phyloP scores from a whole-genome alignment of 2,888 invertebrate genomes.

The Xylophagus ater region DNA sequence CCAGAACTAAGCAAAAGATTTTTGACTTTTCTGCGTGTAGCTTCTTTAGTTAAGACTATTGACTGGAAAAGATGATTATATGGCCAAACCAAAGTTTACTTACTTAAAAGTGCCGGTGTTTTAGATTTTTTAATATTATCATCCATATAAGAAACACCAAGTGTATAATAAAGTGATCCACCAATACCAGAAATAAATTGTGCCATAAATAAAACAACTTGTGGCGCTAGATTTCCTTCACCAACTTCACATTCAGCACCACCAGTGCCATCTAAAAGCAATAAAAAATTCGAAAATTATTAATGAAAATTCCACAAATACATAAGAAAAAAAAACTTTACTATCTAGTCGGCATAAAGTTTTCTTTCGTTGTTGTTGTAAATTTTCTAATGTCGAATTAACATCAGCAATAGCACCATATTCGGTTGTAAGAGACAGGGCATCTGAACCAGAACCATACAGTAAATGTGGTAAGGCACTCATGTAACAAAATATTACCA shows the following conservation, averaged over 20 bases:
- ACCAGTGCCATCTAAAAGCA: conserved; percentile 10
- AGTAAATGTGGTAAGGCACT: conserved; percentile 57
- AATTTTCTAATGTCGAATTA: conserved; percentile 38
- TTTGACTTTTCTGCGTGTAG: too few relatives aligned
- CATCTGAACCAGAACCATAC: conserved; percentile 57
- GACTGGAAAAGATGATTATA: too few relatives aligned
- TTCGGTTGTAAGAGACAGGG: conserved; percentile 49
- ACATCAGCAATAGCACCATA: conserved; percentile 41
- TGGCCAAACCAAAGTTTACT: too few relatives aligned
- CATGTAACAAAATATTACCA: conserved; percentile 53
- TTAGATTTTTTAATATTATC: conserved; percentile 64
- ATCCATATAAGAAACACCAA: conserved; percentile 64
- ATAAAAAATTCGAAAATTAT: not conserved
- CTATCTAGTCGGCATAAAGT: conserved; percentile 43
- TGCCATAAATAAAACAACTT: conserved; percentile 51
- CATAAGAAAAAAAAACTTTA: conserved; percentile 25
- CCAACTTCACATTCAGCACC: conserved; percentile 41
- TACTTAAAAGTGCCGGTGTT: conserved; percentile 58
- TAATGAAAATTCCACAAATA: not conserved
- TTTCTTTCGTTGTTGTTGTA: conserved; percentile 44
- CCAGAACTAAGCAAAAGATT: too few relatives aligned
- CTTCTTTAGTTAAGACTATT: too few relatives aligned
- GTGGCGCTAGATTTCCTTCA: conserved; percentile 50
- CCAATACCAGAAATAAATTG: conserved; percentile 62
- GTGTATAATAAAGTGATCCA: conserved; percentile 54